Evolutionary conservation across 2,888 invertebrate genomes (phyloP).

Genomic region (Unio delphinus): DNA sequence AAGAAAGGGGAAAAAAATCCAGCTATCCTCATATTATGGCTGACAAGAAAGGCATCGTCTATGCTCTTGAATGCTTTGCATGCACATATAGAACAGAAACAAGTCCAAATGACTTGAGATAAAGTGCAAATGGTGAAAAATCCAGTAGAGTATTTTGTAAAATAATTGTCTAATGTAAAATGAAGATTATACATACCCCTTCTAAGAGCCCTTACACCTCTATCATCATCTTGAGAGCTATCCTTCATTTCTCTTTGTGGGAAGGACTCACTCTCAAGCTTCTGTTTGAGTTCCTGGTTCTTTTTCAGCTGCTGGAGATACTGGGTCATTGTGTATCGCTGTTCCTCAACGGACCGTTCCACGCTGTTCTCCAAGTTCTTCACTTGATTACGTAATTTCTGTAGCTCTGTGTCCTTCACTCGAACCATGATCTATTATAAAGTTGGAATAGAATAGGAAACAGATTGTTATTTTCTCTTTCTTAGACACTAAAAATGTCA

Average conservation of each 20-base stretch:
- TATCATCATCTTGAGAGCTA: constrained; percentile 30
- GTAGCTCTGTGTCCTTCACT: constrained; percentile 64
- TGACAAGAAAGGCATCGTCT: too few relatives aligned
- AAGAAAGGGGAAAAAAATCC: not conserved
- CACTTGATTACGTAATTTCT: constrained; percentile 58
- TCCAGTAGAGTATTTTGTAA: too few relatives aligned
- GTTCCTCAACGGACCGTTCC: constrained; percentile 62
- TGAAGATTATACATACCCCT: constrained; percentile 36
- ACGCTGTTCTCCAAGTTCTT: constrained; percentile 59
- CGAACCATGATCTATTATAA: constrained; percentile 55
- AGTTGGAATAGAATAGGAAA: too few relatives aligned
- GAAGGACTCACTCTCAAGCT: constrained; percentile 43
- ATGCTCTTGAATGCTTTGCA: too few relatives aligned
- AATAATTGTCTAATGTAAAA: not conserved
- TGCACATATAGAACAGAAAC: too few relatives aligned
- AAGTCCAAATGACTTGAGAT: too few relatives aligned
- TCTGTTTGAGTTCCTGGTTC: constrained; percentile 51
- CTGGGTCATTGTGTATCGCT: constrained; percentile 61
- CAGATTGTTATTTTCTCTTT: too few relatives aligned
- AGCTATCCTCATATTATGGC: too few relatives aligned
- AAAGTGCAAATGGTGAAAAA: too few relatives aligned
- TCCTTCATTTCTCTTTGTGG: constrained; percentile 36
- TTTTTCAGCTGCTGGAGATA: constrained; percentile 58
- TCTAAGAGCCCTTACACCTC: constrained; percentile 34
- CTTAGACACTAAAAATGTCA: too few relatives aligned